Percentiles rank a stretch among this genome's conserved stretches.
phyloP scores from a whole-genome alignment of 2,888 invertebrate genomes.

The Idaea dimidiata region DNA sequence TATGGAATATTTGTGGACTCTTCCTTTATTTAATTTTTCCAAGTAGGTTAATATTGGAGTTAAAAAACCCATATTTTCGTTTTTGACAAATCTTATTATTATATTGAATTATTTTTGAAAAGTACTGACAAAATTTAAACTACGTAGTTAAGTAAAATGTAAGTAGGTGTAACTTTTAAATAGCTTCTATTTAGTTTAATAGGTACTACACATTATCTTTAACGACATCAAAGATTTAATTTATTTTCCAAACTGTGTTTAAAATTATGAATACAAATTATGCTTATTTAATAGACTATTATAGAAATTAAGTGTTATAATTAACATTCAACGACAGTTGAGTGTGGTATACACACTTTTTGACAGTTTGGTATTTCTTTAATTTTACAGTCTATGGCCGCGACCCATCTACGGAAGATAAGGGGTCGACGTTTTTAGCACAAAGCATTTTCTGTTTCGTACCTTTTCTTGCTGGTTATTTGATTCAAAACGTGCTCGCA shows the following conservation, averaged over 20 bases:
- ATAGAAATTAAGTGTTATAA: conserved; percentile 27
- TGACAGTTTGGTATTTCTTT: conserved; percentile 36
- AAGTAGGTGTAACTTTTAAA: conserved; percentile 3
- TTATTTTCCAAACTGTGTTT: conserved; percentile 9
- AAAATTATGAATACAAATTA: conserved; percentile 10
- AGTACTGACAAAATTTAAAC: too few relatives aligned
- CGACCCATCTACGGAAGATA: conserved; percentile 72
- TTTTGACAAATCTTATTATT: too few relatives aligned
- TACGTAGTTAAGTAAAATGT: background rate
- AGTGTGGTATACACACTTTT: too few relatives aligned
- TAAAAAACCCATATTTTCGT: too few relatives aligned
- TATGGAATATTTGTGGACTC: too few relatives aligned
- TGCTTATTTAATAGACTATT: conserved; percentile 14
- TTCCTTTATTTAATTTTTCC: too few relatives aligned
- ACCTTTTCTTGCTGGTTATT: conserved; percentile 72
- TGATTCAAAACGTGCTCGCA: conserved; percentile 69
- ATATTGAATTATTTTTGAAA: too few relatives aligned
- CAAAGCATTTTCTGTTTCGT: conserved; percentile 77
- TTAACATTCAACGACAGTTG: conserved; percentile 3
- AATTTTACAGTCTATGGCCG: conserved; percentile 59
- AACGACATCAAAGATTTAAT: conserved; percentile 26
- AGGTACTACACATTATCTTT: conserved; percentile 9
- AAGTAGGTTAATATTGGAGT: too few relatives aligned
- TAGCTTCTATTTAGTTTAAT: background rate
- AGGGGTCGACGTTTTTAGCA: conserved; percentile 79